Conservation (phyloP, 2,888 invertebrate species). For the Mesorhabditis belari region DNA sequence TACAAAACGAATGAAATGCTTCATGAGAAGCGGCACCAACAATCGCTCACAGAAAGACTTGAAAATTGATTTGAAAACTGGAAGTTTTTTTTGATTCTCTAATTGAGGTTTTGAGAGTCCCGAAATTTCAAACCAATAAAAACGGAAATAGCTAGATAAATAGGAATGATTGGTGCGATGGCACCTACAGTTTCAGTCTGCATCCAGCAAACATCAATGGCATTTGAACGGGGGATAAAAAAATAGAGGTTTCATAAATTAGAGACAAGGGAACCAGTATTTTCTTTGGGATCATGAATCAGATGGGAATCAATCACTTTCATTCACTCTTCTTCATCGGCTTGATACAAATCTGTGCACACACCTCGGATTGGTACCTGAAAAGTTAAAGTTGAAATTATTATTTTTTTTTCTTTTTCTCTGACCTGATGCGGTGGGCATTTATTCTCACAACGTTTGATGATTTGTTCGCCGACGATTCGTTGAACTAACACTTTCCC, state of each 20-base stretch:
- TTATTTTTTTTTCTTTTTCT: too few relatives aligned
- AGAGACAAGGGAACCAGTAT: neutral
- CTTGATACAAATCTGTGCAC: slow-evolving; percentile 40
- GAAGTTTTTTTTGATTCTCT: neutral
- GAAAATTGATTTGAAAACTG: neutral
- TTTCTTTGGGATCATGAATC: too few relatives aligned
- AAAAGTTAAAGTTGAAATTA: neutral
- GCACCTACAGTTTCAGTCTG: slow-evolving; percentile 11
- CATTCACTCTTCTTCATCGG: slow-evolving; percentile 2
- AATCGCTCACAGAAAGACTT: neutral
- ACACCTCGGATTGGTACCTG: slow-evolving; percentile 47
- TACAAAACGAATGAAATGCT: too few relatives aligned
- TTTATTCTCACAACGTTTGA: slow-evolving; percentile 48
- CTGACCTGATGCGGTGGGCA: slow-evolving; percentile 41
- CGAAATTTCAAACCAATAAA: neutral
- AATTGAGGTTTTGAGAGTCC: neutral
- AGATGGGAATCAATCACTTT: neutral
- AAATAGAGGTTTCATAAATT: neutral
- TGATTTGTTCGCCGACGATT: slow-evolving; percentile 44
- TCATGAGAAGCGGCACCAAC: neutral
- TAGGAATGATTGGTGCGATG: slow-evolving; percentile 11
- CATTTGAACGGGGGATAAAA: neutral
- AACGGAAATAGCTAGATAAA: neutral
- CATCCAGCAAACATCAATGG: slow-evolving; percentile 2
- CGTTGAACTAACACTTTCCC: slow-evolving; percentile 46